A percentile compares a stretch with the other conserved stretches of the same genome.
phyloP scores from a whole-genome alignment of 2,888 invertebrate species.

The Myopa testacea region DNA sequence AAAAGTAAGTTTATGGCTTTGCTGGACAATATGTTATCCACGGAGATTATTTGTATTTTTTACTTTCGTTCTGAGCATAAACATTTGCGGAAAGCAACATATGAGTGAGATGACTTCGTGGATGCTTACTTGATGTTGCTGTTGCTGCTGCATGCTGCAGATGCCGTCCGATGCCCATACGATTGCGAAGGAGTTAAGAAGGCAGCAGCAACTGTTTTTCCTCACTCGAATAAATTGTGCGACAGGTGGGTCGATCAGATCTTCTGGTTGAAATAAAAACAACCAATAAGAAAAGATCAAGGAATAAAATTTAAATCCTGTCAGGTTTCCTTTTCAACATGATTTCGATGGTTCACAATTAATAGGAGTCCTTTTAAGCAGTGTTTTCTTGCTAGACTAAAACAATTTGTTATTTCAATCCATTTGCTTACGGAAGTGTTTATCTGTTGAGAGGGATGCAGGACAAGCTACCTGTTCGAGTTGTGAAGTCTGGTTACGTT shows the following conservation, averaged over 20 bases:
- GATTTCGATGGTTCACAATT: background rate
- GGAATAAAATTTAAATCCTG: background rate
- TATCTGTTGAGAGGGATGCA: too few species aligned
- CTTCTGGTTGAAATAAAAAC: background rate
- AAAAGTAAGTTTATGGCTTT: slow-evolving; percentile 30
- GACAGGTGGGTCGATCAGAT: slow-evolving; percentile 34
- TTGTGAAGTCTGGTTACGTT: background rate
- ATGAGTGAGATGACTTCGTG: background rate
- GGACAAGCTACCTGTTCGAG: background rate
- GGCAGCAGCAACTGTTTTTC: slow-evolving; percentile 23
- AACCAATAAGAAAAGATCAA: background rate
- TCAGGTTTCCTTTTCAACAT: background rate
- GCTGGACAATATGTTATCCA: slow-evolving; percentile 23
- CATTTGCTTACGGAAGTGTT: background rate
- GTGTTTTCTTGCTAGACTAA: background rate
- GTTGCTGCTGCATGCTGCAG: background rate
- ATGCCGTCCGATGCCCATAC: too few species aligned
- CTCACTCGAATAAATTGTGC: slow-evolving; percentile 36
- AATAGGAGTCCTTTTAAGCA: background rate
- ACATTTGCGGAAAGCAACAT: background rate
- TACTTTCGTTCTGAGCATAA: background rate
- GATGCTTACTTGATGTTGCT: background rate
- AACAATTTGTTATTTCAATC: background rate
- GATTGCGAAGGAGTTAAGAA: too few species aligned
- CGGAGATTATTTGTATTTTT: background rate